Percentiles rank a stretch among this genome's conserved stretches.
Evolutionary conservation across 2,113 vertebrate genomes (phyloP).

Genomic region (Rhynchomys soricoides): DNA sequence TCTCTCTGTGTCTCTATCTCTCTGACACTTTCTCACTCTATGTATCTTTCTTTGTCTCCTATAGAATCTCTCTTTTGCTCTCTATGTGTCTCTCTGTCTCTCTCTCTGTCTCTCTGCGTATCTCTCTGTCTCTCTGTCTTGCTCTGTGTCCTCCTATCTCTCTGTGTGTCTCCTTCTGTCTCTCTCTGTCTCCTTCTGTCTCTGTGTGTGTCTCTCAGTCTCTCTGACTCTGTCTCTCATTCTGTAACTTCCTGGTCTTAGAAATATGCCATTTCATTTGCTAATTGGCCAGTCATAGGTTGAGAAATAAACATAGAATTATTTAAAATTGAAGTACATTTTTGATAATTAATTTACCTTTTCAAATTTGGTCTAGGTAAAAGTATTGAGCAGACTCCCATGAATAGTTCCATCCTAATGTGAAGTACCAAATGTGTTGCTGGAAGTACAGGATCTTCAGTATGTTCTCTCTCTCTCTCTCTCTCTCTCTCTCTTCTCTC

Average conservation of each 20-base stretch:
- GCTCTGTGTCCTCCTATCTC: background rate
- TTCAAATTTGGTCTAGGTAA: background rate
- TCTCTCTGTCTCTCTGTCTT: background rate
- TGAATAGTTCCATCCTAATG: background rate
- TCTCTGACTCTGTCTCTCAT: background rate
- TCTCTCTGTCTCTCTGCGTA: background rate
- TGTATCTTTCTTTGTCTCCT: background rate
- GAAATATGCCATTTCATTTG: background rate
- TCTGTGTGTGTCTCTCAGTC: background rate
- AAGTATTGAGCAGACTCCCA: background rate
- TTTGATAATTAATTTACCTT: conserved; percentile 31
- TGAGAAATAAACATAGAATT: background rate
- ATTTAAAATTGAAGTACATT: background rate
- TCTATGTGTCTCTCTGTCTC: background rate
- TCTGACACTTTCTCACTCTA: background rate
- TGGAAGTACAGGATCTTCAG: background rate
- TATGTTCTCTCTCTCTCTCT: no score
- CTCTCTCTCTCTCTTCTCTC: no score
- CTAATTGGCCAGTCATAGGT: background rate
- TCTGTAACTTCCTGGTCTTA: background rate
- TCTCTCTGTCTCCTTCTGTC: background rate
- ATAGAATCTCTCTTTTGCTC: no score
- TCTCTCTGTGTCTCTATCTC: background rate
- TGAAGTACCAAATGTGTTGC: background rate
- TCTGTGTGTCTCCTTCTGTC: background rate